Percentiles rank a stretch among this genome's conserved stretches.
These are phyloP conservation scores for Leptinotarsa juncta DNA, from an alignment of 2,888 invertebrate genomes.

Conservation along the genomic window DNA sequence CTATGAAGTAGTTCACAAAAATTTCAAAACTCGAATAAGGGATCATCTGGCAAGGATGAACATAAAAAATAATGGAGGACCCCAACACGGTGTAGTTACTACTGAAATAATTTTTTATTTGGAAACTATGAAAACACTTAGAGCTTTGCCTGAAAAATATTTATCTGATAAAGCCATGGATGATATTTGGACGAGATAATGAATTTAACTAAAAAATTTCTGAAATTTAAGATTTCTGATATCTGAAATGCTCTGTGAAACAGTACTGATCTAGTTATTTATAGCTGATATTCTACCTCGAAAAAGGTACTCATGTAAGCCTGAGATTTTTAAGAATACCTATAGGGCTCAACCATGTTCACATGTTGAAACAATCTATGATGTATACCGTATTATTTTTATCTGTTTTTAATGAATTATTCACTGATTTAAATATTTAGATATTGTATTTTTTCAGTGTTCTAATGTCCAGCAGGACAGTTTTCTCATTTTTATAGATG, in stretches of 20 bases:
- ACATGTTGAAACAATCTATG: too few species aligned
- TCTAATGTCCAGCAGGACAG: too few species aligned
- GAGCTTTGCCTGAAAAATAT: constrained; percentile 80
- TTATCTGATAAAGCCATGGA: constrained; percentile 81
- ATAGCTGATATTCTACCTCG: background rate
- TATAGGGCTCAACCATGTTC: too few species aligned
- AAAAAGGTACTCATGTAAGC: background rate
- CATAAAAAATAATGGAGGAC: constrained; percentile 95
- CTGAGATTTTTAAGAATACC: background rate
- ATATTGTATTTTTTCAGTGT: too few species aligned
- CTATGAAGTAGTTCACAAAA: constrained; percentile 78
- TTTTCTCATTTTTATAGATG: too few species aligned
- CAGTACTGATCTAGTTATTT: background rate
- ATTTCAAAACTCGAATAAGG: constrained; percentile 87
- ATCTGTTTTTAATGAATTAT: too few species aligned
- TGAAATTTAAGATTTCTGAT: background rate
- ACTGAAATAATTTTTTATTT: constrained; percentile 92
- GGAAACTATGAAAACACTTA: constrained; percentile 84
- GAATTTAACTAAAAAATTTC: background rate
- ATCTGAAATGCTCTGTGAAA: background rate
- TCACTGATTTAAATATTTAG: too few species aligned
- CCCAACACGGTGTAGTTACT: constrained; percentile 94
- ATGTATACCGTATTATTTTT: too few species aligned
- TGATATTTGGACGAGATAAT: constrained; percentile 83
- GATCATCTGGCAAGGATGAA: constrained; percentile 88